These are phyloP conservation scores for Rotaria macrura DNA, from an alignment of 2,888 invertebrate species.

Conservation along the genomic window DNA sequence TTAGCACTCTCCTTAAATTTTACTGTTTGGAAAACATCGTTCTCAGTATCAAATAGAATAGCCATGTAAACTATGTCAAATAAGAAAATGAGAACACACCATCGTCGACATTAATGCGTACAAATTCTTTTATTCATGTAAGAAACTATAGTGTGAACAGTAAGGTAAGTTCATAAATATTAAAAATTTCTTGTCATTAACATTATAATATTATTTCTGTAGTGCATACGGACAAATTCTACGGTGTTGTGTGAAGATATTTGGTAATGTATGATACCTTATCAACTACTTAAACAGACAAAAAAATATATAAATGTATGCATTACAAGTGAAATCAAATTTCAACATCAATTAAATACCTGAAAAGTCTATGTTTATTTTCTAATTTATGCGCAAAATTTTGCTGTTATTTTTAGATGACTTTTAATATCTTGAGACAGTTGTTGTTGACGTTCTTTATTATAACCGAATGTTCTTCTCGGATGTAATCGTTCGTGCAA, in stretches of 20 bases:
- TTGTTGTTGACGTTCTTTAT: background rate
- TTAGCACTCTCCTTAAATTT: too few relatives aligned
- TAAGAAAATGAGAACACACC: too few relatives aligned
- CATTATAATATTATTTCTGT: background rate
- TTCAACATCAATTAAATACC: background rate
- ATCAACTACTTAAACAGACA: background rate
- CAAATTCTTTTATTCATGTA: too few relatives aligned
- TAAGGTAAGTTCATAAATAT: slow-evolving; percentile 77
- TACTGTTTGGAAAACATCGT: too few relatives aligned
- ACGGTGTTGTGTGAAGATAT: background rate
- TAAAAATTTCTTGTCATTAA: slow-evolving; percentile 56
- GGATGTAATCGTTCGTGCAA: background rate
- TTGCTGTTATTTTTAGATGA: background rate
- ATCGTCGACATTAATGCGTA: too few relatives aligned
- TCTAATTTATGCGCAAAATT: background rate
- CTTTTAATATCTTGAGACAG: background rate
- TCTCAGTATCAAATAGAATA: too few relatives aligned
- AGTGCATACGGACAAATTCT: background rate
- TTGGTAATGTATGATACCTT: background rate
- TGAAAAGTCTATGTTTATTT: background rate
- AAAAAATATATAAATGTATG: too few relatives aligned
- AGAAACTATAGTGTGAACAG: too few relatives aligned
- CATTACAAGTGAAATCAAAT: background rate
- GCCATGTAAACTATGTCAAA: too few relatives aligned
- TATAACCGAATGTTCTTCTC: background rate